Conservation (phyloP, 2,797 vertebrate species). For the Simalia tracyae region DNA sequence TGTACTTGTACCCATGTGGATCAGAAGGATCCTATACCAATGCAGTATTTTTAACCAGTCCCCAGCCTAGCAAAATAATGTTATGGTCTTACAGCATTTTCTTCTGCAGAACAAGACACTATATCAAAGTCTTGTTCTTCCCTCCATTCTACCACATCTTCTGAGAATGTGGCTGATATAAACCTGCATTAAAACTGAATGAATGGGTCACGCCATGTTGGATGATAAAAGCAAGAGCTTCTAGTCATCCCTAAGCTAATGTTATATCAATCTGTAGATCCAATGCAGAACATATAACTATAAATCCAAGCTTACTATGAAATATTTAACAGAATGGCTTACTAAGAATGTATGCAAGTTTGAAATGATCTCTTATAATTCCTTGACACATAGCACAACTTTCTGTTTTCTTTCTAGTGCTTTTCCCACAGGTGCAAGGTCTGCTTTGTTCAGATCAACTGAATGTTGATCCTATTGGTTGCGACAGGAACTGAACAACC, state of each 20-base stretch:
- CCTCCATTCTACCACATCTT: background rate
- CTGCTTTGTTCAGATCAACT: no score
- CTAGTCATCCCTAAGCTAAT: background rate
- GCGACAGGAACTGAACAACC: no score
- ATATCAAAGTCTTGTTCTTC: background rate
- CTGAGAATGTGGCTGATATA: background rate
- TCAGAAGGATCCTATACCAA: background rate
- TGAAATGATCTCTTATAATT: slow-evolving; percentile 23
- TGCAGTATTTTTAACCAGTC: background rate
- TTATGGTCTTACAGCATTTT: background rate
- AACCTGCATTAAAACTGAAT: slow-evolving; percentile 6
- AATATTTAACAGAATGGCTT: background rate
- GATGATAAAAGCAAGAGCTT: background rate
- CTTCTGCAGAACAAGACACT: background rate
- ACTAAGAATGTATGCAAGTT: slow-evolving; percentile 14
- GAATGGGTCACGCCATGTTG: slow-evolving; percentile 4
- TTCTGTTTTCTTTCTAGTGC: no score
- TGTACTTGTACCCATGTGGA: background rate
- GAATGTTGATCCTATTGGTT: no score
- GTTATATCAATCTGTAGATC: background rate
- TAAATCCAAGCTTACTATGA: background rate
- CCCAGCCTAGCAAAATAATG: background rate
- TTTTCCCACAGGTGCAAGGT: no score
- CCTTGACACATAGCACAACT: background rate
- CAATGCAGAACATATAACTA: rapidly evolving